Evolutionary conservation across 2,113 vertebrate species (phyloP), one percentile per base, ranked within the genome.

Genomic region (Etia nguti): DNA sequence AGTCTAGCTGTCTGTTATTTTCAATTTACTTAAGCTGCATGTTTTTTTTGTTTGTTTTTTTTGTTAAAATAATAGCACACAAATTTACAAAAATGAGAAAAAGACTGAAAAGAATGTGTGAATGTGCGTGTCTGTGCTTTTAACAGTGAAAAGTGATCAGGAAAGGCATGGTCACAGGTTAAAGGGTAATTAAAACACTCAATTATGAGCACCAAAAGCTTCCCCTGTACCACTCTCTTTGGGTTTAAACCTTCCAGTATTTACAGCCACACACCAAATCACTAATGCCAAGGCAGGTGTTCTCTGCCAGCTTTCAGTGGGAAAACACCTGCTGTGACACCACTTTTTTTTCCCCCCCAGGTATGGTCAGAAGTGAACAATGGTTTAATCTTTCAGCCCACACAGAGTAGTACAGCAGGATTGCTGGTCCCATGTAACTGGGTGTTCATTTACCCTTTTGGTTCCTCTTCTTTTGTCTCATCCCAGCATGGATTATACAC

Each of bases 81-180:
- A 50, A 70, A 82, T 83, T 20, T 81, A 88, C 80, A 48, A 81
- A 79, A 82, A 18, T 68, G 24, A 87, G 24, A 77, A 83, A 77
- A 46, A 81, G 29, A 55, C 65, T 60, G 54, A 77, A 60, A 70
- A 68, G 38, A 46, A 8, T 75, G 36, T 90, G 54, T 68, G 26
- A 83, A 83, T 90, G 80, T 89, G 60, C 31, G 29, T n/a, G 36
- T 87, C 80, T 94, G 92, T 94, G 92, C 91, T 93, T 92, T 93
- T 81, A 89, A 92, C 87, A 57, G 83, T 92, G 82, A 68, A 80
- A 56, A 54, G 31, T 68, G 59, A 90, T 81, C 29, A 38, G 79
- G 29, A 79, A 90, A 94, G 89, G 87, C 84, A 84, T 91, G 89
- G 75, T 86, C 83, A 83, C 80, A 31, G 50, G 12, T 90, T 79